phyloP scores from a whole-genome alignment of 2,888 invertebrate genomes.

The Lordiphosa fenestrarum region DNA sequence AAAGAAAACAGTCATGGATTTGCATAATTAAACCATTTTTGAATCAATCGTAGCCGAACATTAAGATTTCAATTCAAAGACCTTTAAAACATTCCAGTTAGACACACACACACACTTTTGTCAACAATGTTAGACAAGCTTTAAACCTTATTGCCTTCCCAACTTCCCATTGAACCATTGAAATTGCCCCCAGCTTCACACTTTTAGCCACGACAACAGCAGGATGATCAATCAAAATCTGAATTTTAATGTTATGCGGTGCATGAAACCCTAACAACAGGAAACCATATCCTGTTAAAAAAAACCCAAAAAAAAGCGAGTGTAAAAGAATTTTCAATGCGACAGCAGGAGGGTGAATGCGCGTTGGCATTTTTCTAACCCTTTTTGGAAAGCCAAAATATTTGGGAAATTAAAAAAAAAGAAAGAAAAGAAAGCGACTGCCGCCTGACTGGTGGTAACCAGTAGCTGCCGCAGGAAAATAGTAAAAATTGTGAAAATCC shows the following conservation, averaged over 20 bases:
- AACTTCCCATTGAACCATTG: slow-evolving; percentile 2
- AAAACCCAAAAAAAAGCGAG: slow-evolving; percentile 19
- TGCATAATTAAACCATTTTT: slow-evolving; percentile 1
- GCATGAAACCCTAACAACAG: slow-evolving; percentile 61
- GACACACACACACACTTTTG: slow-evolving; percentile 12
- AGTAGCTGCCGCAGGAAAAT: slow-evolving; percentile 57
- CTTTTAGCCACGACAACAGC: slow-evolving; percentile 4
- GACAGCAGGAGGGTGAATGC: slow-evolving; percentile 43
- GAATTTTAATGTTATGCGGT: slow-evolving; percentile 73
- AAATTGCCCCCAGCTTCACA: slow-evolving; percentile 16
- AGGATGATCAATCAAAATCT: slow-evolving; percentile 69
- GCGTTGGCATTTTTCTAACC: slow-evolving; percentile 67
- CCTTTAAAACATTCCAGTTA: no score
- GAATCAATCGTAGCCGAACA: no score
- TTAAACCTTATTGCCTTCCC: slow-evolving; percentile 19
- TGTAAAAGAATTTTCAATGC: slow-evolving; percentile 61
- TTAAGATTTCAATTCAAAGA: no score
- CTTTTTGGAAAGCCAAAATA: slow-evolving; percentile 57
- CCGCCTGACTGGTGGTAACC: slow-evolving; percentile 49
- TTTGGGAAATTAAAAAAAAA: slow-evolving; percentile 57
- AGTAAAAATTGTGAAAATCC: slow-evolving; percentile 71
- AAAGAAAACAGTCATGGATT: slow-evolving; percentile 9
- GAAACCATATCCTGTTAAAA: slow-evolving; percentile 55
- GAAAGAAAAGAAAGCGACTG: slow-evolving; percentile 28
- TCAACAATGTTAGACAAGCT: slow-evolving; percentile 31